Evolutionary conservation across 1,140 invertebrate species (phyloP).

Genomic region (Zaprionus davidi): DNA sequence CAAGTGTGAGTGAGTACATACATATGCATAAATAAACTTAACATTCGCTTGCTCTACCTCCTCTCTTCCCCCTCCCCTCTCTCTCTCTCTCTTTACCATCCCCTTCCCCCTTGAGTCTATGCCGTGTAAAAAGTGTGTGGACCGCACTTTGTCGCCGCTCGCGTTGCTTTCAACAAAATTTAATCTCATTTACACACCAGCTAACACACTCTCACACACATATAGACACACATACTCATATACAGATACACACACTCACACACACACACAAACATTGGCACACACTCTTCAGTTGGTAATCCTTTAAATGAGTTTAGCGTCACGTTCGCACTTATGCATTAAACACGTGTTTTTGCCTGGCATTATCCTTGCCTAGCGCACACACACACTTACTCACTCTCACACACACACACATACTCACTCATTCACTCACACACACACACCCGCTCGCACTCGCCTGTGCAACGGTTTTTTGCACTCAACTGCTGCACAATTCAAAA

Average conservation of each 20-base stretch:
- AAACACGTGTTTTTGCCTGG: conserved; percentile 79
- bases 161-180: conserved; percentile 74
- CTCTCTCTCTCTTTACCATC: not conserved
- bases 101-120: conserved; percentile 17
- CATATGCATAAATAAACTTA: conserved; percentile 57
- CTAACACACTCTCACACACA: conserved; percentile 32
- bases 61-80: not conserved
- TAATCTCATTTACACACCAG: conserved; percentile 74
- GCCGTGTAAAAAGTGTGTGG: conserved; percentile 6
- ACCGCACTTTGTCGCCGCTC: conserved; percentile 42
- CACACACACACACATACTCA: conserved; percentile 5
- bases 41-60: not conserved
- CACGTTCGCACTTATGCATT: conserved; percentile 82
- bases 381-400: conserved; percentile 17
- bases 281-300: conserved; percentile 67
- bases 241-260: not conserved
- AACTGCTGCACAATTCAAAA: conserved; percentile 78
- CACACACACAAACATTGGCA: conserved; percentile 20
- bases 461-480: conserved; percentile 71
- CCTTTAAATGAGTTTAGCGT: conserved; percentile 83
- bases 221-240: conserved; percentile 19
- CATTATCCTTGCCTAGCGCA: conserved; percentile 73
- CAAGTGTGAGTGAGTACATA: conserved; percentile 19
- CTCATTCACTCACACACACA: not conserved
- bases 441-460: conserved; percentile 24